Evolutionary conservation across 1,140 invertebrate species (phyloP), one percentile per base, ranked within the genome.

Genomic region (Pseudomyrmex pallidus): DNA sequence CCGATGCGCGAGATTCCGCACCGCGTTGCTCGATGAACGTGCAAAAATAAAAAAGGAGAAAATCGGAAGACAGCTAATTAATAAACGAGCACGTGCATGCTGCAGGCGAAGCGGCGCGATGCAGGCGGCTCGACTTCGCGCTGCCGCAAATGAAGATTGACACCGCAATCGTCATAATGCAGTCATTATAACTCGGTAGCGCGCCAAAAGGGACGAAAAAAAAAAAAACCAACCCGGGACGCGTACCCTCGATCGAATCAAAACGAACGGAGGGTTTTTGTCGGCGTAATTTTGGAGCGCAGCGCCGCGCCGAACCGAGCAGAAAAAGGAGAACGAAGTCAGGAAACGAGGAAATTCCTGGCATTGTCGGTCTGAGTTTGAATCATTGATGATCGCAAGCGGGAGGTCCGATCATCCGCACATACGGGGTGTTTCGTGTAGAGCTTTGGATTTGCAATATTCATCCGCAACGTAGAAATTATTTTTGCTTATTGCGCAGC

Each of bases 81-180:
- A 86, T 86, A 85, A 85, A 87, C 72, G 74, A 77, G 78, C 66
- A 72, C 73, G 78, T 35, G 72, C 61, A 62, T 48, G 64, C 63
- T 61, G 70, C 62, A 35, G 25, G 59, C 72, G 62, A 64, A 50
- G 74, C 46, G 73, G 64, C 74, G 57, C 50, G 25, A 13, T 35
- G 78, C 52, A 48, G 62, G 46, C 74, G 56, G 56, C 44, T 48
- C 25, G 52, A 22, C n/a, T 56, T 46, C 54, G 72, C 61, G 76
- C 72, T 74, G 85, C 72, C 83, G 82, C 85, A 91, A 92, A 92
- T 91, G 90, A 92, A 92, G 90, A 93, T 91, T 92, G 91, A 92
- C 92, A 91, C 87, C 68, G 87, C 89, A 92, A 91, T 92, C 92
- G 87, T 91, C 90, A 91, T 91, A 92, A 92, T 91, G 88, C 77